Conservation (phyloP, 2,113 vertebrate species). For the Larimichthys crocea region DNA sequence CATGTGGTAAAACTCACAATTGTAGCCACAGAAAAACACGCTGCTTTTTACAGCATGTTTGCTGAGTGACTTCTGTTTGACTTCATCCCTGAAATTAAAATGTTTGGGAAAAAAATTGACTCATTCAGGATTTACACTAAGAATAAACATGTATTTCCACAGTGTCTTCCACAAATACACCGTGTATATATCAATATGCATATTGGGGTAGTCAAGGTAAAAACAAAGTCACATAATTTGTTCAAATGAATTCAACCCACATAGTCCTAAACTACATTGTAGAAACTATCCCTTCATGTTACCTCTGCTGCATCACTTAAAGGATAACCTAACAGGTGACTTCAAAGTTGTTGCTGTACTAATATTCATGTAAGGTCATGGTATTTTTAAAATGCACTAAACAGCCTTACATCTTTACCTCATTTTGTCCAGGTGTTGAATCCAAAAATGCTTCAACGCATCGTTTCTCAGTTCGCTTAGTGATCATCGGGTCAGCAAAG, state of each 20-base stretch:
- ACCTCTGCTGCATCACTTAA: not conserved
- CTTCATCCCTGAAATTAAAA: conserved; percentile 5
- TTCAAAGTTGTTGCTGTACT: not conserved
- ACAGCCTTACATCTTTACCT: not conserved
- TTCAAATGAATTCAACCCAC: not conserved
- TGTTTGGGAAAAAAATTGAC: not conserved
- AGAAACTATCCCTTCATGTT: not conserved
- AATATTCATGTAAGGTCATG: not conserved
- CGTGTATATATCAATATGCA: not conserved
- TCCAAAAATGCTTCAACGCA: no score
- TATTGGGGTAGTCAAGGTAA: not conserved
- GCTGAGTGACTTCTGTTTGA: conserved; percentile 12
- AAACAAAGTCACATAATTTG: not conserved
- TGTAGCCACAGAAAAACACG: not conserved
- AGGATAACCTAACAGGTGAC: not conserved
- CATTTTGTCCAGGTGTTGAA: not conserved
- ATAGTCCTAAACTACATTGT: not conserved
- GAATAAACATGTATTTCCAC: not conserved
- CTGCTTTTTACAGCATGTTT: conserved; percentile 24
- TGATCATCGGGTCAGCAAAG: not conserved
- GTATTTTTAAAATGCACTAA: not conserved
- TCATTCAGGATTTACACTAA: not conserved
- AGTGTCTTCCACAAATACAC: not conserved
- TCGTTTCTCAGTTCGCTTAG: not conserved
- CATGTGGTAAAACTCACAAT: conserved; percentile 43